Evolutionary conservation across 2,888 invertebrate species (phyloP), one percentile per base, ranked within the genome.

Genomic region (Tholera decimalis): DNA sequence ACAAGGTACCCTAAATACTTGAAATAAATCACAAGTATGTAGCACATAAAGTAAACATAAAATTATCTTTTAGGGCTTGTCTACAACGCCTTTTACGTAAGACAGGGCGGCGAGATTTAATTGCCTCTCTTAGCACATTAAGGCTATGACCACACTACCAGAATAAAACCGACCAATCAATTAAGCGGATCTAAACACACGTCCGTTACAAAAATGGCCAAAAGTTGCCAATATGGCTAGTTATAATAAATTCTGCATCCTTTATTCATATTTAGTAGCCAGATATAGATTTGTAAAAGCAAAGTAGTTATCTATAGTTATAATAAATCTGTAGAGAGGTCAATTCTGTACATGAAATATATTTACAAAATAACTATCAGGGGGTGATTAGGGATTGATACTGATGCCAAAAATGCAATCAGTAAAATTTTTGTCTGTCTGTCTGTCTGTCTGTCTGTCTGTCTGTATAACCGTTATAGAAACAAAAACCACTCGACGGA

Each of bases 231-330:
- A 37, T 63, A 54, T 49, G 62, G 74, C 9, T 4, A 33, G 50
- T 39, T 47, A 66, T 73, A 49, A 78, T 78, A 63, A 56, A 77
- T 79, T 72, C 75, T 61, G 62, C 37, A 68, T 68, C 57, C 63
- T 68, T 64, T 43, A 77, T 68, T 68, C 50, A 76, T 73, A 76
- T 54, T 76, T 55, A 46, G 28, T 63, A 47, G 63, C 69, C 65
- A 44, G 33, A 51, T 71, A 59, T 47, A 69, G 63, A 49, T 64
- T 56, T 65, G 73, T 49, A 70, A 71, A 75, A 75, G 53, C 70
- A 60, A 64, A 70, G 60, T 76, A 53, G 72, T 61, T 56, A 66
- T 71, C 26, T n/a, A n/a, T n/a, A n/a, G n/a, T n/a, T n/a, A n/a
- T n/a, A n/a, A n/a, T n/a, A n/a, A n/a, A n/a, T n/a, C n/a, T n/a